Evolutionary conservation across 1,140 invertebrate species (phyloP), one percentile per base, ranked within the genome.

Genomic region (Ylistrum balloti): DNA sequence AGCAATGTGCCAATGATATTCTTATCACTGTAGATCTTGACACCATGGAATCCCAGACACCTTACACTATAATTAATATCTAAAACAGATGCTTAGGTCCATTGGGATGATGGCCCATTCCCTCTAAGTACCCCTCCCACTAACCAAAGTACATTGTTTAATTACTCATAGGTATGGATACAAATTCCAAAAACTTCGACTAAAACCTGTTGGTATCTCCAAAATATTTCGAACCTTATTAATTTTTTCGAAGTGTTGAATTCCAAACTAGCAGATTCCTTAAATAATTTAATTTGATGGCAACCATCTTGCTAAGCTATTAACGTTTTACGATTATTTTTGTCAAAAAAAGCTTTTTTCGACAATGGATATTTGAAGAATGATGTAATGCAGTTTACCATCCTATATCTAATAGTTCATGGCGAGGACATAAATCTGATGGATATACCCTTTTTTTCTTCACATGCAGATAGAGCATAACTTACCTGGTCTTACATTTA

Each of bases 81-180:
- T n/a, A 74, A 74, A 74, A 74, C 56, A 74, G 56, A 74, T 74
- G 56, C 56, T 74, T 74, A 28, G n/a, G 56, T n/a, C 56, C 22
- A 74, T 0, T 74, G 56, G 17, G n/a, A n/a, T 5, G 5, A n/a
- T 22, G 28, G n/a, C 22, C 22, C n/a, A 74, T 3, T 45, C 17
- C 56, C n/a, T n/a, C n/a, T n/a, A n/a, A n/a, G n/a, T n/a, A n/a
- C n/a, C n/a, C 56, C 56, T 45, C 41, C 10, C 41, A 45, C 41
- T 74, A 28, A n/a, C 56, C n/a, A 28, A 74, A 74, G 17, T 74
- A 74, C 56, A 38, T 38, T 38, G 35, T 38, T 38, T 38, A 7
- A 38, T 38, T 28, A n/a, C 22, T 74, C 7, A 17, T n/a, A 74
- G 2, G 17, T 28, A n/a, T 28, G 56, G 22, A 28, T 28, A 74